A percentile compares a stretch with the other conserved stretches of the same genome.
These are phyloP conservation scores for Trichacis sp. DNA, from an alignment of 2,888 invertebrate genomes.

Conservation along the genomic window DNA sequence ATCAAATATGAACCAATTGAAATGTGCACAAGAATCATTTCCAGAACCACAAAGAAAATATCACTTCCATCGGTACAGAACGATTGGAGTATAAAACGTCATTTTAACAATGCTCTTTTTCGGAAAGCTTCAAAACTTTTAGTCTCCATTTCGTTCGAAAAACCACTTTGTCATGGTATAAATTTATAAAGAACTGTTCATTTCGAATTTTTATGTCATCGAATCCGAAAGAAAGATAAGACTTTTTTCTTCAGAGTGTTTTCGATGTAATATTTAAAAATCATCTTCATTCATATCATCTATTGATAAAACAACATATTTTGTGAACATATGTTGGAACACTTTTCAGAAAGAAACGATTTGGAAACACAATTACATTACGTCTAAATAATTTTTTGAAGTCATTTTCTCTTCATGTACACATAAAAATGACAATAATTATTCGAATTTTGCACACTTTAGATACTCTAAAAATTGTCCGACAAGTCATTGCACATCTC, in stretches of 20 bases:
- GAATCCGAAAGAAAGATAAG: no score
- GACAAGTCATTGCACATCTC: no score
- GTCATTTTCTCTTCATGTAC: no score
- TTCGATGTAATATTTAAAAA: slow-evolving; percentile 1
- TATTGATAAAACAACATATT: background rate
- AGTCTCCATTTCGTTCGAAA: slow-evolving; percentile 3
- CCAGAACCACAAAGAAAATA: slow-evolving; percentile 13
- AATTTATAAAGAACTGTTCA: background rate
- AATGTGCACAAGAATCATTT: background rate
- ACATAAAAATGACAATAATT: no score
- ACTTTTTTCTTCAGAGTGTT: no score
- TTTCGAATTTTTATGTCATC: background rate
- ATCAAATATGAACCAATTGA: slow-evolving; percentile 17
- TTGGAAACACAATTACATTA: no score
- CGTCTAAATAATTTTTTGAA: no score
- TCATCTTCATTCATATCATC: no score
- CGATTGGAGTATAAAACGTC: slow-evolving; percentile 4
- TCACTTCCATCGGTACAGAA: slow-evolving; percentile 19
- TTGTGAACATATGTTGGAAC: background rate
- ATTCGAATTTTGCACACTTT: no score
- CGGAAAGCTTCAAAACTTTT: slow-evolving; percentile 8
- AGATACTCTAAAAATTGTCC: no score
- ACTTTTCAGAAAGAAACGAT: background rate
- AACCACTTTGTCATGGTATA: background rate
- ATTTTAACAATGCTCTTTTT: slow-evolving; percentile 20